Evolutionary conservation across 2,888 invertebrate genomes (phyloP), one percentile per base, ranked within the genome.

Genomic region (Nomada goodeniana): DNA sequence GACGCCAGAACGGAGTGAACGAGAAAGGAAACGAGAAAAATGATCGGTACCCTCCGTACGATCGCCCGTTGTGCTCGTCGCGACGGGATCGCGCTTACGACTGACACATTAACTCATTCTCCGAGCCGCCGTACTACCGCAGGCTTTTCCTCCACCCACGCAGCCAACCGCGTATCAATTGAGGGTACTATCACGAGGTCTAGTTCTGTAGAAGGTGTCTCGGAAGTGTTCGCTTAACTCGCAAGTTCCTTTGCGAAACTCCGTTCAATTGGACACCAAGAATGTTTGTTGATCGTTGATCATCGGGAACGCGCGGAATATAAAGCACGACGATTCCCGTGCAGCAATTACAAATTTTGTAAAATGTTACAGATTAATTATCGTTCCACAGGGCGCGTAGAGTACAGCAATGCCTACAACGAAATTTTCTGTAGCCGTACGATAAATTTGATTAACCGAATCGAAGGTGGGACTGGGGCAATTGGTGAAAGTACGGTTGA

Each of bases 51-150:
- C 9, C 53, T 76, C 26, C 10, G 72, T 61, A 50, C 23, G 42
- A 52, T 69, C 47, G 15, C 61, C 65, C 50, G 64, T 74, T 68
- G 81, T 60, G 79, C 90, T 89, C 90, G 88, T 87, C 91, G 91
- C 91, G 91, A 88, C 89, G 84, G 82, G 88, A 91, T 90, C 91
- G 91, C 91, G 91, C 90, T 91, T 88, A 90, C 92, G 90, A 92
- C 92, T 92, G 91, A 84, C 88, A 89, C 83, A 86, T 88, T 82
- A 80, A 74, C 81, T 84, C 86, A 81, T 84, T 87, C 86, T 82
- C 83, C 86, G 79, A 80, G 86, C 82, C 76, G 76, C 78, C 59
- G 79, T 78, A 76, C 80, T 85, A 79, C 84, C 79, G 79, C 75
- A 86, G 71, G 79, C 83, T 86, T 86, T 86, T 88, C 88, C 87